Base-by-base conservation (phyloP, 1,140 invertebrate species). In the Diorhabda elongata region DNA sequence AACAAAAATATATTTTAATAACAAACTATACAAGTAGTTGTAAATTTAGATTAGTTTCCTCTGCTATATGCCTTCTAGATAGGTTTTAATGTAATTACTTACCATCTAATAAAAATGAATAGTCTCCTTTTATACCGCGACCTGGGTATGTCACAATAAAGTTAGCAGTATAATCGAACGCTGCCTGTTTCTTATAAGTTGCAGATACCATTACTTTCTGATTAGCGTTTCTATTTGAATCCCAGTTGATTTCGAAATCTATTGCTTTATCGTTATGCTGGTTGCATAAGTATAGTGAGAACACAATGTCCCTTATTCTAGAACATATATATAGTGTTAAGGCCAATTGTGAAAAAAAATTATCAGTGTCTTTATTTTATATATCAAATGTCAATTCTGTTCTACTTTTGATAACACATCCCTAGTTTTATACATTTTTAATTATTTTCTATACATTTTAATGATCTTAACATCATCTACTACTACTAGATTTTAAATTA, bases 221-320 rank as follows among this genome's bases (percentile, higher is more conserved):
- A 57, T 86, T 86, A 0, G 91, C 91, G 83, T 94, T 90, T 6
- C 92, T 84, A 80, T 92, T 93, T 0, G 90, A 90, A 75, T 94
- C 91, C 91, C 91, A 94, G 73, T 92, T 92, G 0, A 94, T 75
- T 68, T 90, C 89, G 0, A 90, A 78, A 1, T 86, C 88, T 3
- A 88, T 80, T 64, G 88, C 86, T 74, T 91, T 90, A 11, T 85
- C 84, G 26, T 81, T 76, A 0, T 82, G 77, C 42, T 85, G 84
- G 68, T 87, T 85, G 4, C 86, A 81, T 1, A 86, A 84, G 44
- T 85, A 86, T 62, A 88, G 79, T 2, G 85, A 84, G 11, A 93
- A 75, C 69, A 89, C 87, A n/a, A 94, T 82, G 77, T 93, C 91
- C 59, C 91, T 84, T 69, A 90, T 82, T 76, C 90, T 91, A 76